These are phyloP conservation scores for western clawed frog (Xenopus tropicalis) DNA, from an alignment of 2,113 vertebrate species.

Conservation along the genomic window UCB_Xtro_10.0 CM004445.2:76344501-76345000, in stretches of 20 bases:
- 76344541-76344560: conserved; percentile 76
- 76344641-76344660: conserved; percentile 79
- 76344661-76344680: conserved; percentile 67
- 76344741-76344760: conserved; percentile 66
- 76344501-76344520: too few species aligned
- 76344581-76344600: conserved; percentile 80
- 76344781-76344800: background rate
- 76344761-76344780: conserved; percentile 66
- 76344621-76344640: conserved; percentile 76
- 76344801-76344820: conserved; percentile 5
- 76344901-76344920: too few species aligned
- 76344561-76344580: conserved; percentile 78
- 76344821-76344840: background rate
- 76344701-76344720: conserved; percentile 67
- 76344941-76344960: too few species aligned
- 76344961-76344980: too few species aligned
- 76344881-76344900: too few species aligned
- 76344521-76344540: conserved; percentile 68
- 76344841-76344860: too few species aligned
- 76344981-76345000: too few species aligned
- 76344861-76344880: too few species aligned
- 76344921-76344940: too few species aligned
- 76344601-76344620: conserved; percentile 72
- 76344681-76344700: conserved; percentile 50
- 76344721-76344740: conserved; percentile 71